Conservation (phyloP, 2,797 vertebrate genomes). For the Myiotriccus ornatus region DNA sequence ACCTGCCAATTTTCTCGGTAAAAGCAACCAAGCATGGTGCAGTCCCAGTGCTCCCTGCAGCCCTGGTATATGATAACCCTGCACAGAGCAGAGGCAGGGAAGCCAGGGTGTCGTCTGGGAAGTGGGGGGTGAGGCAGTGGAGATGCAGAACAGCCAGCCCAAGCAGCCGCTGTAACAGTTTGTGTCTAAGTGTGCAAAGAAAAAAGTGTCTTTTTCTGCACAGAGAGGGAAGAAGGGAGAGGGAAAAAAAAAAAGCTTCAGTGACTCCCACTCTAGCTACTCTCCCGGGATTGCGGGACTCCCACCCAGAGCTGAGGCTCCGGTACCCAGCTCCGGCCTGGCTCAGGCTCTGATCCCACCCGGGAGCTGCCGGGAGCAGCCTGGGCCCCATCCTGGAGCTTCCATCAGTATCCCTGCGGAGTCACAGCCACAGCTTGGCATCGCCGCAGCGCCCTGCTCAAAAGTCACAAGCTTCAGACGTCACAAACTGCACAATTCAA, state of each 20-base stretch:
- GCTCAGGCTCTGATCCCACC: not conserved
- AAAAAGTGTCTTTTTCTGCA: not conserved
- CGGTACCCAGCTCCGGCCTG: not conserved
- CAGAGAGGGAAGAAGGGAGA: rapidly evolving
- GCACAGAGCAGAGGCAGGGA: not conserved
- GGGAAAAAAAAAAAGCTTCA: not conserved
- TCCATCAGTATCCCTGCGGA: not conserved
- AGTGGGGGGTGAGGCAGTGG: not conserved
- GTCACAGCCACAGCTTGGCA: not conserved
- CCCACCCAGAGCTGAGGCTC: not conserved
- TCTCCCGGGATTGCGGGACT: not conserved
- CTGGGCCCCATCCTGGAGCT: not conserved
- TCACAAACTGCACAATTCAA: slow-evolving; percentile 32
- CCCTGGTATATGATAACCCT: rapidly evolving
- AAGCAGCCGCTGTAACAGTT: rapidly evolving
- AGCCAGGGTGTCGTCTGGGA: not conserved
- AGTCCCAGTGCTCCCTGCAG: not conserved
- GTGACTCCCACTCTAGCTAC: not conserved
- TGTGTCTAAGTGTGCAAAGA: not conserved
- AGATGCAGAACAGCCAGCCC: not conserved
- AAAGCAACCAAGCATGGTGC: not conserved
- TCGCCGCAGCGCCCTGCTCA: slow-evolving; percentile 17
- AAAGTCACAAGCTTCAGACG: slow-evolving; percentile 41
- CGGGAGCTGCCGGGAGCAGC: not conserved
- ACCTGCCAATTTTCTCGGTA: not conserved